These are phyloP conservation scores for Drosophila anomalata DNA, from an alignment of 2,888 invertebrate genomes.

Conservation along the genomic window DNA sequence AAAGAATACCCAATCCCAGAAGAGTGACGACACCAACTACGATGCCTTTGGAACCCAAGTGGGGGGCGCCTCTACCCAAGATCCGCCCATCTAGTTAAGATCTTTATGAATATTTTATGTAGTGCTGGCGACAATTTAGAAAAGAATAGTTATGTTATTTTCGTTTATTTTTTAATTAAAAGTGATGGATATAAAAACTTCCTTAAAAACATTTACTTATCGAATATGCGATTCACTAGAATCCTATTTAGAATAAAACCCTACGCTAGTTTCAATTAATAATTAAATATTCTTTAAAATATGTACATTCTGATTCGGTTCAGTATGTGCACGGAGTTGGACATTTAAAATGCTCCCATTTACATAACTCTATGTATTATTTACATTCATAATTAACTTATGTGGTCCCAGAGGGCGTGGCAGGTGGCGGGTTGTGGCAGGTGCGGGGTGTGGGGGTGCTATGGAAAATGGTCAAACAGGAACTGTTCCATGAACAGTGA, in stretches of 20 bases:
- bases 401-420: constrained; percentile 27
- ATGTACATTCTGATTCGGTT: constrained; percentile 17
- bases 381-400: constrained; percentile 23
- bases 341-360: constrained; percentile 38
- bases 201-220: background rate
- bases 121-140: too few relatives aligned
- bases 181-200: constrained; percentile 4
- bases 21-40: constrained; percentile 43
- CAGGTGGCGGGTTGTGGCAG: constrained; percentile 7
- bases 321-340: constrained; percentile 28
- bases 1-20: background rate
- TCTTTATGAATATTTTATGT: too few relatives aligned
- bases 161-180: constrained; percentile 1
- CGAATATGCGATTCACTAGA: background rate
- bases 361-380: constrained; percentile 45
- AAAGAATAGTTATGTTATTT: background rate
- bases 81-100: background rate
- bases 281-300: constrained; percentile 12
- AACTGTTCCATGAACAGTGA: constrained; percentile 84
- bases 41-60: constrained; percentile 49
- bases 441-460: constrained; percentile 54
- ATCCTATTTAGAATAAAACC: constrained; percentile 1
- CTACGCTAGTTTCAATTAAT: background rate
- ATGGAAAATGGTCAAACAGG: constrained; percentile 82
- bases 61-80: constrained; percentile 54